phyloP scores from a whole-genome alignment of 2,797 vertebrate species.

The Harpagifer antarcticus region DNA sequence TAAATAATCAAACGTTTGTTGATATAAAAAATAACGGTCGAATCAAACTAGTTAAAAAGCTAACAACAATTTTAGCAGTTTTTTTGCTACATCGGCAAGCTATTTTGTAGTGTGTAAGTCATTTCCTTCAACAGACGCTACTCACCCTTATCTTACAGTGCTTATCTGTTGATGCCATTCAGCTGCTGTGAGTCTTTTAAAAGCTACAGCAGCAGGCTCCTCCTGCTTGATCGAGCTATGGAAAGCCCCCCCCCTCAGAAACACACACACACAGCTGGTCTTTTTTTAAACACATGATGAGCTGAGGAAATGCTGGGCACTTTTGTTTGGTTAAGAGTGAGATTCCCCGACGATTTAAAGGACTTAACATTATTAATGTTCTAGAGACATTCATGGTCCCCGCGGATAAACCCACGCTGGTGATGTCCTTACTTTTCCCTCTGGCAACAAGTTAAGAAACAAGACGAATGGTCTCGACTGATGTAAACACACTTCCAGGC shows the following conservation, averaged over 20 bases:
- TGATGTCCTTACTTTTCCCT: not conserved
- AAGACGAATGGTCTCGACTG: not conserved
- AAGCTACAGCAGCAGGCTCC: slow-evolving; percentile 10
- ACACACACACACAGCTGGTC: not conserved
- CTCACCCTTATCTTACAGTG: slow-evolving; percentile 31
- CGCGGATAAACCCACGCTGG: not conserved
- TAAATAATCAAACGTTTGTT: not conserved
- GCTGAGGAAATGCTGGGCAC: not conserved
- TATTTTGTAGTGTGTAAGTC: accelerated
- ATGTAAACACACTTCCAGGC: no score
- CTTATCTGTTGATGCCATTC: not conserved
- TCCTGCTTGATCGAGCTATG: not conserved
- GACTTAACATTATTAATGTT: not conserved
- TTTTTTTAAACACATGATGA: not conserved
- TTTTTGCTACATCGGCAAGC: no score
- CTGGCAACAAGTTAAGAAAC: not conserved
- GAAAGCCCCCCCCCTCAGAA: slow-evolving; percentile 23
- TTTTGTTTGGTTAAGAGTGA: not conserved
- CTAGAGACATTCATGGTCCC: not conserved
- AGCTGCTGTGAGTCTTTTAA: slow-evolving; percentile 1
- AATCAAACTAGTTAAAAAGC: no score
- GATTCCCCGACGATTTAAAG: accelerated
- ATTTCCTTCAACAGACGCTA: not conserved
- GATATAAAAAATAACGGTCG: no score
- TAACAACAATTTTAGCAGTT: no score